phyloP scores from a whole-genome alignment of 2,888 invertebrate genomes.

The Mythimna loreyi region DNA sequence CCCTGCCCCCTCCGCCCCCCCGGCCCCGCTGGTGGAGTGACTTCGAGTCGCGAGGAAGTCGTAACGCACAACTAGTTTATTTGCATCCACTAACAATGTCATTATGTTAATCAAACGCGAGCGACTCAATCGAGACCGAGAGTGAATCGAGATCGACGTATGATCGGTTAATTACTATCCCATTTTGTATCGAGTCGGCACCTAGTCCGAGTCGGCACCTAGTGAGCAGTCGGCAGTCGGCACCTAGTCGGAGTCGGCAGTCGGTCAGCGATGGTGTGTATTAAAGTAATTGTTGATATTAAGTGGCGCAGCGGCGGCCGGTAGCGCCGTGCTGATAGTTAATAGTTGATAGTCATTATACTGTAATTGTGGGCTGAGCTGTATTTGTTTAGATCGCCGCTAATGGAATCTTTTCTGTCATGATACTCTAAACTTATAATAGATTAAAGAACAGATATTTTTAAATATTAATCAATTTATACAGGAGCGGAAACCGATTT shows the following conservation, averaged over 20 bases:
- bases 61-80: conserved; percentile 74
- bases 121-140: conserved; percentile 78
- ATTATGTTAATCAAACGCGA: conserved; percentile 82
- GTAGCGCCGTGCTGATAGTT: conserved; percentile 69
- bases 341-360: conserved; percentile 53
- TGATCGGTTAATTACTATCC: conserved; percentile 77
- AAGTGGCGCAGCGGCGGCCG: conserved; percentile 66
- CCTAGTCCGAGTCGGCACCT: conserved; percentile 1
- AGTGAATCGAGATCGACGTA: conserved; percentile 79
- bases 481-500: neutral
- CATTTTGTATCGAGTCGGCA: conserved; percentile 65
- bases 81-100: conserved; percentile 86
- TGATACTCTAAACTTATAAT: conserved; percentile 2
- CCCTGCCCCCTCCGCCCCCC: neutral
- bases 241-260: conserved; percentile 12
- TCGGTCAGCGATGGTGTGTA: conserved; percentile 71
- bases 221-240: conserved; percentile 4
- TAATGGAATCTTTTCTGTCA: conserved; percentile 16
- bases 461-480: no score
- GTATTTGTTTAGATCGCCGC: conserved; percentile 46
- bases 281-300: conserved; percentile 73
- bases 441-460: neutral
- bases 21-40: neutral
- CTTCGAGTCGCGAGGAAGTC: conserved; percentile 30
- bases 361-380: conserved; percentile 34